Conservation (phyloP, 2,797 vertebrate species). For the Mormyrus hasselquistii region DNA sequence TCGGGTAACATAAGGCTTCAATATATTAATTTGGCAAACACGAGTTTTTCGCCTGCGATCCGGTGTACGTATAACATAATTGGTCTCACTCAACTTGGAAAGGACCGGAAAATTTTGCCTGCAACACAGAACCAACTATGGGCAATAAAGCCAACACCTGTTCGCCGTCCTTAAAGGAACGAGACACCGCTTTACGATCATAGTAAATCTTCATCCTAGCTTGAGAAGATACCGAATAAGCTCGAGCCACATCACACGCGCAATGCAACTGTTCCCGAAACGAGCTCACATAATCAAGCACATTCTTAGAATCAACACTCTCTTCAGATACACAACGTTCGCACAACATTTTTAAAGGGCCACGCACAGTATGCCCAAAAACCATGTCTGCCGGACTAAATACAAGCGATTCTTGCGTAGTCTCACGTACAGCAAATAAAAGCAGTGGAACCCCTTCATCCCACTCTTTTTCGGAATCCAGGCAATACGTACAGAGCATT, state of each 20-base stretch:
- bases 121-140: background rate
- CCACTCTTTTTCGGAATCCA: too few species aligned
- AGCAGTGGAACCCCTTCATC: too few species aligned
- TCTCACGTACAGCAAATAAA: too few species aligned
- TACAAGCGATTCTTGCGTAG: too few species aligned
- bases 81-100: background rate
- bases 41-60: background rate
- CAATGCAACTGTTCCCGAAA: background rate
- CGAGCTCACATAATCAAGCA: too few species aligned
- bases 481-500: too few species aligned
- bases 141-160: background rate
- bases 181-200: background rate
- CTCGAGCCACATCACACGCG: background rate
- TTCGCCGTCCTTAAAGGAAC: background rate
- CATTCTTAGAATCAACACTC: too few species aligned
- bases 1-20: background rate
- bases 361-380: too few species aligned
- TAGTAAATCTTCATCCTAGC: background rate
- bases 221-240: background rate
- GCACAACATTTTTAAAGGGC: too few species aligned
- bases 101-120: background rate
- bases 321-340: too few species aligned
- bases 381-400: too few species aligned
- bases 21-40: constrained; percentile 16
- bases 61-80: constrained; percentile 16